Evolutionary conservation across 2,888 invertebrate genomes (phyloP).

Genomic region (Nymphalis c-album): DNA sequence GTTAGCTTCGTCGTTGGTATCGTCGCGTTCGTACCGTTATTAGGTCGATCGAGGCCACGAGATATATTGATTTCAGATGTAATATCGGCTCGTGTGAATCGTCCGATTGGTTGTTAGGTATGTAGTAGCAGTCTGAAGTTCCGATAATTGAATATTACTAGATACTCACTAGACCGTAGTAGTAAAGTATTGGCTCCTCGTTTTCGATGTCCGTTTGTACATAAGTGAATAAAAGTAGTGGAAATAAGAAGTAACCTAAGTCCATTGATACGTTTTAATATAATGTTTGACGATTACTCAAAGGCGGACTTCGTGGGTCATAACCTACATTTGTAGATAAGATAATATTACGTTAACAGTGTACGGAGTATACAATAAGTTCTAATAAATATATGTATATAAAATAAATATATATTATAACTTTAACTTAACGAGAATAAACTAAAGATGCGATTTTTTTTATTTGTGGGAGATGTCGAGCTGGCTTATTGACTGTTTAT

Average conservation of each 20-base stretch:
- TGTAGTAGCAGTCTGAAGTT: too few relatives aligned
- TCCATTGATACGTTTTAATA: slow-evolving; percentile 48
- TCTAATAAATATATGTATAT: background rate
- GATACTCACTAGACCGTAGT: slow-evolving; percentile 71
- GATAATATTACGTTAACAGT: slow-evolving; percentile 46
- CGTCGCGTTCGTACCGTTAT: too few relatives aligned
- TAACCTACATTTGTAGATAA: slow-evolving; percentile 59
- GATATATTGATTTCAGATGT: too few relatives aligned
- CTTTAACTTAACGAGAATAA: too few relatives aligned
- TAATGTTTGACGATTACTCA: slow-evolving; percentile 13
- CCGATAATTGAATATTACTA: too few relatives aligned
- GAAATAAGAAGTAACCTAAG: slow-evolving; percentile 46
- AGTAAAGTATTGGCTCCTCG: slow-evolving; percentile 62
- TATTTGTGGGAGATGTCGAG: too few relatives aligned
- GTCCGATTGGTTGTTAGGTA: too few relatives aligned
- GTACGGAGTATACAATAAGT: background rate
- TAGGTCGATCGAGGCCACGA: too few relatives aligned
- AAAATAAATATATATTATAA: too few relatives aligned
- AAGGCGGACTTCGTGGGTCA: slow-evolving; percentile 47
- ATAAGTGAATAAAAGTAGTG: slow-evolving; percentile 43
- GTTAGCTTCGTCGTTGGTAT: background rate
- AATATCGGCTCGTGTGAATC: too few relatives aligned
- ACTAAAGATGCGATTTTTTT: too few relatives aligned
- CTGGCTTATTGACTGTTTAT: too few relatives aligned
- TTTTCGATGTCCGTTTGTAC: slow-evolving; percentile 45